A percentile compares a stretch with the other conserved stretches of the same genome.
phyloP scores from a whole-genome alignment of 2,113 vertebrate species.

The Xenopus tropicalis region DNA sequence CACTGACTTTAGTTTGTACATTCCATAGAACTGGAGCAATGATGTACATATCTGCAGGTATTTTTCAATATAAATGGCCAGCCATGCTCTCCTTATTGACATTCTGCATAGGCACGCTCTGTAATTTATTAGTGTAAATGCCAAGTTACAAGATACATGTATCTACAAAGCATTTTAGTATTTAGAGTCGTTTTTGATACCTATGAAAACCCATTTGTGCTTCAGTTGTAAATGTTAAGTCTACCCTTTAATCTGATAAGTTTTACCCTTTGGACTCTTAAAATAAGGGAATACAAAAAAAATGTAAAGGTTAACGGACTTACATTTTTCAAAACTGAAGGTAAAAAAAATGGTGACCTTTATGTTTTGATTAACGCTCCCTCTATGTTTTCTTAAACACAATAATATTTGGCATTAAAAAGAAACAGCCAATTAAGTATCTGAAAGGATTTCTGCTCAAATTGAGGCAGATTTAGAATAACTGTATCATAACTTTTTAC shows the following conservation, averaged over 20 bases:
- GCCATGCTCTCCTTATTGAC: too few species aligned
- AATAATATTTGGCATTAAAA: slow-evolving; percentile 25
- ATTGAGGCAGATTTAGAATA: not conserved
- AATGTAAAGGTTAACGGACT: slow-evolving; percentile 44
- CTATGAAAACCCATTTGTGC: not conserved
- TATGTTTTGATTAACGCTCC: slow-evolving; percentile 10
- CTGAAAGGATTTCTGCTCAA: slow-evolving; percentile 7
- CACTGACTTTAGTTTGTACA: too few species aligned
- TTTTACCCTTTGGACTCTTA: slow-evolving; percentile 22
- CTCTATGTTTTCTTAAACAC: slow-evolving; percentile 2
- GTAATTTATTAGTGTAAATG: slow-evolving; percentile 2
- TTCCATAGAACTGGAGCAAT: too few species aligned
- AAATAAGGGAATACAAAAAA: slow-evolving; percentile 29
- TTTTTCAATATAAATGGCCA: too few species aligned
- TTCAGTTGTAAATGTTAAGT: slow-evolving; percentile 22
- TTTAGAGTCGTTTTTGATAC: too few species aligned
- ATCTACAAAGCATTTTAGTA: not conserved
- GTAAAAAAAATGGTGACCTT: slow-evolving; percentile 31
- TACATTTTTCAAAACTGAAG: slow-evolving; percentile 34
- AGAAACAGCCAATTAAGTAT: slow-evolving; percentile 14
- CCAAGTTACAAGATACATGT: slow-evolving; percentile 6
- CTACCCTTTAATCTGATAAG: slow-evolving; percentile 31
- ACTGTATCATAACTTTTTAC: too few species aligned
- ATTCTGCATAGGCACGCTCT: too few species aligned
- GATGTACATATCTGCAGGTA: too few species aligned